Evolutionary conservation across 2,797 vertebrate species (phyloP).

Genomic region (Rhynchotus rufescens): DNA sequence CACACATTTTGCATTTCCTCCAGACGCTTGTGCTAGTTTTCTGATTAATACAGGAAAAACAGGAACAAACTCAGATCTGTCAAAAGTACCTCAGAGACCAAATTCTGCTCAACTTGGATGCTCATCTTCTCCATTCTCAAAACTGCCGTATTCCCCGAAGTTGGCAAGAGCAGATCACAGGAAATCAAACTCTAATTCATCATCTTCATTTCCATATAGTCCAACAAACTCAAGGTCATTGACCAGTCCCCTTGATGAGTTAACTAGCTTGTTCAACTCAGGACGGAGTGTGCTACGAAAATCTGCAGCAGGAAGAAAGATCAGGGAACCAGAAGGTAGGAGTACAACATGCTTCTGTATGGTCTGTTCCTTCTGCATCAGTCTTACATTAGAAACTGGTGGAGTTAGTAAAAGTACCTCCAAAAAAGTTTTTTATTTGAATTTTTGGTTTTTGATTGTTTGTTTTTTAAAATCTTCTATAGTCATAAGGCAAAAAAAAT

Average conservation of each 20-base stretch:
- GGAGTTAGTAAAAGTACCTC: background rate
- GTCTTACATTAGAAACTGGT: background rate
- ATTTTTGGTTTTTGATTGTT: too few relatives aligned
- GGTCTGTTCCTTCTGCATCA: background rate
- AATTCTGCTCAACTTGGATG: constrained; percentile 75
- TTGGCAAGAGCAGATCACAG: constrained; percentile 85
- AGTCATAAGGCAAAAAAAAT: background rate
- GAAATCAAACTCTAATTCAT: constrained; percentile 85
- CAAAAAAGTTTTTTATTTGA: background rate
- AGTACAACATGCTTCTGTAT: background rate
- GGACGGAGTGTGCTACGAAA: constrained; percentile 91
- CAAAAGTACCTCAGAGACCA: constrained; percentile 78
- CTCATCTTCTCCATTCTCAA: constrained; percentile 78
- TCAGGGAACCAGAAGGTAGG: constrained; percentile 89
- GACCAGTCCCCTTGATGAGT: constrained; percentile 94
- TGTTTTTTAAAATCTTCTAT: background rate
- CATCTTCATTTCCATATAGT: constrained; percentile 87
- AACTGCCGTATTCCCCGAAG: constrained; percentile 89
- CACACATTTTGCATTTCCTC: constrained; percentile 89
- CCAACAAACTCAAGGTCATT: constrained; percentile 88
- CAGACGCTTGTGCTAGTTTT: constrained; percentile 82
- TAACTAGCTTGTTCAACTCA: constrained; percentile 93
- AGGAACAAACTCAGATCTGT: constrained; percentile 78
- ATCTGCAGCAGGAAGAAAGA: constrained; percentile 90
- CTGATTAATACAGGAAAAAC: constrained; percentile 79